phyloP scores from a whole-genome alignment of 2,888 invertebrate genomes.

The Linnaemya vulpina region DNA sequence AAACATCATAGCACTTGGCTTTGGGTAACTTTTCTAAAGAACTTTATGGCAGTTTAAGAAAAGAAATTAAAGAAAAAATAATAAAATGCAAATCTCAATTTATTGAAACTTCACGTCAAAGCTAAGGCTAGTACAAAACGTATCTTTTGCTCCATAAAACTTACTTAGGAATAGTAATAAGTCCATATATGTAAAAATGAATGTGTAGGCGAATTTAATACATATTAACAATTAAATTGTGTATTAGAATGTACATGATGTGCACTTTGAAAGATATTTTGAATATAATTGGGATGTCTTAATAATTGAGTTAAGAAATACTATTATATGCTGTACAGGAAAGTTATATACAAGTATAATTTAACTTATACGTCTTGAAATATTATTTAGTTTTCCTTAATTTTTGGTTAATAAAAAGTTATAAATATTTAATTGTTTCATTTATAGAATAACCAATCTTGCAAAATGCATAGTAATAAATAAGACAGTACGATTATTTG shows the following conservation, averaged over 20 bases:
- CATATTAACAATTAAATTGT: too few species aligned
- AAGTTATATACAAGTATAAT: neutral
- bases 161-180: neutral
- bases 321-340: neutral
- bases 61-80: neutral
- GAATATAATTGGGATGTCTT: too few species aligned
- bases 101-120: neutral
- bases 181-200: neutral
- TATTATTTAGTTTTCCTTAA: neutral
- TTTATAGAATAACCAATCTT: neutral
- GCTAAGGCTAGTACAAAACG: neutral
- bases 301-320: too few species aligned
- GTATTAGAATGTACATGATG: too few species aligned
- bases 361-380: too few species aligned
- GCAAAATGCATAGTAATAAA: neutral
- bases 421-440: neutral
- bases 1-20: constrained; percentile 33
- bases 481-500: neutral
- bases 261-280: too few species aligned
- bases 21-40: neutral
- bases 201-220: too few species aligned
- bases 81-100: neutral
- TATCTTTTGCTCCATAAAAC: neutral
- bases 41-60: constrained; percentile 21
- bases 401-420: neutral